A percentile compares a stretch with the other conserved stretches of the same genome.
Evolutionary conservation across 2,888 invertebrate species (phyloP).

Genomic region (Ennomos fuscantarius): DNA sequence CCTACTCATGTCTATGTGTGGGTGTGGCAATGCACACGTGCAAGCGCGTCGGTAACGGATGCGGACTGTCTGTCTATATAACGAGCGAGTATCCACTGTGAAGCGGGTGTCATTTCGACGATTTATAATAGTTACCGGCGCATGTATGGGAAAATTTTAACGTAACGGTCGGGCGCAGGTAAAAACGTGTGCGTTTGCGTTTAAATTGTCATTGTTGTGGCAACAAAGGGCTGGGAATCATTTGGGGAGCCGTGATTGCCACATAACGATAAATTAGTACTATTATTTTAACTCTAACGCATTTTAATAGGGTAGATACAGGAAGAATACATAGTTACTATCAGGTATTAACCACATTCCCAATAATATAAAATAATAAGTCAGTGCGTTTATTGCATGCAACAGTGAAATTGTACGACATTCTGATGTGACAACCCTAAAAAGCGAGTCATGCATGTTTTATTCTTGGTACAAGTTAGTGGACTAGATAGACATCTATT

Average conservation of each 20-base stretch:
- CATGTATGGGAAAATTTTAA: conserved; percentile 47
- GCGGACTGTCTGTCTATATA: conserved; percentile 59
- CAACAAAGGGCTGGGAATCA: conserved; percentile 41
- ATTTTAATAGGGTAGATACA: conserved; percentile 1
- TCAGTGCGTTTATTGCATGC: too few species aligned
- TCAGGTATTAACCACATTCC: too few species aligned
- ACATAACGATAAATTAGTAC: conserved; percentile 25
- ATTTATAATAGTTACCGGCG: conserved; percentile 45
- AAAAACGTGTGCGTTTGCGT: conserved; percentile 44
- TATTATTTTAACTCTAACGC: conserved; percentile 8
- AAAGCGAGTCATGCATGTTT: conserved; percentile 25
- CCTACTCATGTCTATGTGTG: conserved; percentile 41
- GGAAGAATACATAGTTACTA: too few species aligned
- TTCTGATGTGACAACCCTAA: conserved; percentile 17
- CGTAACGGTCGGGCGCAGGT: conserved; percentile 42
- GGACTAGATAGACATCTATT: conserved; percentile 39
- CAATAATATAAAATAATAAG: too few species aligned
- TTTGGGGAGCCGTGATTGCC: conserved; percentile 36
- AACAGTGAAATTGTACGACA: not conserved
- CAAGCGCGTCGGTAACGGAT: conserved; percentile 57
- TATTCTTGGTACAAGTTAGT: conserved; percentile 21
- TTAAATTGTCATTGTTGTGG: conserved; percentile 37
- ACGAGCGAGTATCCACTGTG: conserved; percentile 45
- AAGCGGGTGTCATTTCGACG: conserved; percentile 47
- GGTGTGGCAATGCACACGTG: conserved; percentile 38